Base-by-base conservation (phyloP, 2,888 invertebrate species). In the Zaprionus bogoriensis region DNA sequence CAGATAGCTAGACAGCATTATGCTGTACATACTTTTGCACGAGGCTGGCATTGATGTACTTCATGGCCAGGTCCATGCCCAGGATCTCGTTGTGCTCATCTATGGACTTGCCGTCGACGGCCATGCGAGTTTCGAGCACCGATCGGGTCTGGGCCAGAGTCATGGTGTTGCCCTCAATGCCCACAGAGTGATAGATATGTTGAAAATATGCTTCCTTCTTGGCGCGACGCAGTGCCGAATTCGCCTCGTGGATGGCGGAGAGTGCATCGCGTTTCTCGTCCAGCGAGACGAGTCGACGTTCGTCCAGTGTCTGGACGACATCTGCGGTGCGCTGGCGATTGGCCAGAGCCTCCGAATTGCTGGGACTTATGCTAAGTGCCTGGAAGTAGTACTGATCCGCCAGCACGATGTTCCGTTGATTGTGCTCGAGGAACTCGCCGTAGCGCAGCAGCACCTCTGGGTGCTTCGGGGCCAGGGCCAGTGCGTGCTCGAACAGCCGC, bases 111-210 rank as follows among this genome's bases (percentile, higher is more conserved):
- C 97, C 96, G 48, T 94, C 94, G 1, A 98, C 95, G 0, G 95
- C 96, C 85, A 96, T 93, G 39, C 95, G 93, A 0, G 98, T 99
- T 91, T 99, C 99, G 19, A 99, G 92, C 65, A 99, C 94, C 59
- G 96, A 96, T 71, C 98, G 93, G 0, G 99, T 97, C 90, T 99
- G 97, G 19, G 96, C 94, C 38, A 99, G 92, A 2, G 97, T 96
- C 95, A 99, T 96, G 0, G 99, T 99, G 89, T 99, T 99, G 0
- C 99, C 99, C 92, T 99, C 99, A 71, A 99, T 98, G 20, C 97
- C 99, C 17, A 98, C 98, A 0, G 98, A 98, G 88, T 99, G 99
- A 90, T 98, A 98, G 67, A 99, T 97, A 89, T 99, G 98, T 87
- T 96, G 94, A 89, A 97, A 98, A 90, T 98, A 99, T 1, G 97